Conservation (phyloP, 2,888 invertebrate genomes). For the Micoletzkya japonica region DNA sequence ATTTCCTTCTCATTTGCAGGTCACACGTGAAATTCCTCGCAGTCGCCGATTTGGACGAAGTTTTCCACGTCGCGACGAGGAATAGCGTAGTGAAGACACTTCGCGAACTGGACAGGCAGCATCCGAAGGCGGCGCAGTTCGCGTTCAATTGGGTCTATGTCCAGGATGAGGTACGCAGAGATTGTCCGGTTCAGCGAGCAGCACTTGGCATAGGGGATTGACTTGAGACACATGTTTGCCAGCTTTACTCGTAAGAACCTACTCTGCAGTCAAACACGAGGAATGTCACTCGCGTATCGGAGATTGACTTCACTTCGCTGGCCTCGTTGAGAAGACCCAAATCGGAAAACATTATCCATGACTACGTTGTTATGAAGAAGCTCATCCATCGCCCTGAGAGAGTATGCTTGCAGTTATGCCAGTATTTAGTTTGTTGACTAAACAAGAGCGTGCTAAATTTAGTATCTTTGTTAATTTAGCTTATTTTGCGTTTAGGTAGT, state of each 20-base stretch:
- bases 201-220: too few relatives aligned
- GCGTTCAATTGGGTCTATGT: conserved; percentile 24
- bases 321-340: conserved; percentile 4
- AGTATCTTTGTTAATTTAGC: too few relatives aligned
- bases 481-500: too few relatives aligned
- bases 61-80: conserved; percentile 10
- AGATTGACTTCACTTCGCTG: conserved; percentile 2
- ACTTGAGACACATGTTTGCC: too few relatives aligned
- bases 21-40: conserved; percentile 21
- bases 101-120: not conserved
- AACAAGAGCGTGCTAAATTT: too few relatives aligned
- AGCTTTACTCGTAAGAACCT: not conserved
- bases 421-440: too few relatives aligned
- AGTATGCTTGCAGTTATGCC: too few relatives aligned
- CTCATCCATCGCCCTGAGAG: conserved; percentile 23
- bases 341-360: conserved; percentile 2
- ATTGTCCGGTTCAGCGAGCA: too few relatives aligned
- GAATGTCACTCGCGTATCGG: conserved; percentile 4
- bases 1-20: too few relatives aligned
- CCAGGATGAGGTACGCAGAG: conserved; percentile 12
- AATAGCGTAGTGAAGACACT: conserved; percentile 1
- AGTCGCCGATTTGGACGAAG: conserved; percentile 17
- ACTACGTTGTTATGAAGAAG: conserved; percentile 22
- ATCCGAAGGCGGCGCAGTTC: conserved; percentile 17
- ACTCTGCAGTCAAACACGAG: conserved; percentile 4